Evolutionary conservation across 2,888 invertebrate genomes (phyloP).

Genomic region (Drosophila dives): DNA sequence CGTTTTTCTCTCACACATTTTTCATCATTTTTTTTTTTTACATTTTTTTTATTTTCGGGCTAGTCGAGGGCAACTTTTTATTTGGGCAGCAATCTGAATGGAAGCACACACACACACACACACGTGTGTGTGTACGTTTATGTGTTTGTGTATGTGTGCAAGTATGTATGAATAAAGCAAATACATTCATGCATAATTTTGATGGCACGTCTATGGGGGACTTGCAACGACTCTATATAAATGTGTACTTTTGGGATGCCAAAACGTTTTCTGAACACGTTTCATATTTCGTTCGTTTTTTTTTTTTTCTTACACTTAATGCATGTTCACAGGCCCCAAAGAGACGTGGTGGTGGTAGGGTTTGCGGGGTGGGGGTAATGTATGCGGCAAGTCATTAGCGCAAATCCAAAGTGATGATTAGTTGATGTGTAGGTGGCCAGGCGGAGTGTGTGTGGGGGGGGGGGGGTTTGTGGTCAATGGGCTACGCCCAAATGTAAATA

Average conservation of each 20-base stretch:
- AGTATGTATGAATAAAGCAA: slow-evolving; percentile 66
- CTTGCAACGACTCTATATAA: slow-evolving; percentile 34
- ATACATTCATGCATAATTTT: slow-evolving; percentile 81
- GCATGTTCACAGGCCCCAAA: slow-evolving; percentile 36
- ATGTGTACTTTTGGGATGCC: slow-evolving; percentile 71
- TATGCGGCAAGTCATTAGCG: slow-evolving; percentile 69
- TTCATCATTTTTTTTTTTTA: not conserved
- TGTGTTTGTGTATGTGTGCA: slow-evolving; percentile 12
- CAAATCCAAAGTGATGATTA: slow-evolving; percentile 77
- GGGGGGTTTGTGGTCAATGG: slow-evolving; percentile 64
- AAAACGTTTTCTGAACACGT: slow-evolving; percentile 77
- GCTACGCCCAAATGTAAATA: slow-evolving; percentile 75
- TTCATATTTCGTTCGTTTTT: slow-evolving; percentile 33
- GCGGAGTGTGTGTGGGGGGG: not conserved
- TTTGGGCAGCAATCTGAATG: slow-evolving; percentile 67
- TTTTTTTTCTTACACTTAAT: slow-evolving; percentile 53
- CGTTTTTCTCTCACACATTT: slow-evolving; percentile 38
- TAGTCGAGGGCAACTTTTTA: slow-evolving; percentile 76
- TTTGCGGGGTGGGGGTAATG: not conserved
- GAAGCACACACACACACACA: slow-evolving; percentile 5
- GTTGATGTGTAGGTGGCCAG: slow-evolving; percentile 29
- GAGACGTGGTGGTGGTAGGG: slow-evolving; percentile 9
- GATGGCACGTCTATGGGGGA: slow-evolving; percentile 65
- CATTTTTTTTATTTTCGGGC: slow-evolving; percentile 50
- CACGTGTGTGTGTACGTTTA: no score